A percentile compares a stretch with the other conserved stretches of the same genome.
These are phyloP conservation scores for Cydia amplana DNA, from an alignment of 1,140 invertebrate species.

Conservation along the genomic window DNA sequence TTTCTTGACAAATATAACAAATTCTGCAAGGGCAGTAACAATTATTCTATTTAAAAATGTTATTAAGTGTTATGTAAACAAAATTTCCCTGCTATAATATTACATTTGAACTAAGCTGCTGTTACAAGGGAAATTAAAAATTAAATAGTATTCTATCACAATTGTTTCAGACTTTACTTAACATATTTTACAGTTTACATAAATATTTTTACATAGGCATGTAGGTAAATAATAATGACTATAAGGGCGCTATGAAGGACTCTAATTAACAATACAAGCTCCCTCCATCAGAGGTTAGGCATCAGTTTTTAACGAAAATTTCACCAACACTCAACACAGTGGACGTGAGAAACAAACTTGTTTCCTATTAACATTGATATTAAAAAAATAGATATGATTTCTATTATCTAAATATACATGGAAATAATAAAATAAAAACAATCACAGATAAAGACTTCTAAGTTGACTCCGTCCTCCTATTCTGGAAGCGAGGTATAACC, in stretches of 20 bases:
- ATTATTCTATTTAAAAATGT: neutral
- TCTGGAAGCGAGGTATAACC: neutral
- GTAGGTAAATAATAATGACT: constrained; percentile 41
- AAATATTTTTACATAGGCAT: constrained; percentile 48
- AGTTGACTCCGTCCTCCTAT: neutral
- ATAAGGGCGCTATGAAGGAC: constrained; percentile 25
- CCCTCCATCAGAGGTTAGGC: constrained; percentile 39
- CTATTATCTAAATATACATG: constrained; percentile 27
- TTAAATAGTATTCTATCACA: constrained; percentile 52
- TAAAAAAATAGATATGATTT: constrained; percentile 25
- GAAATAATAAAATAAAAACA: constrained; percentile 30
- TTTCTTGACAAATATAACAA: neutral
- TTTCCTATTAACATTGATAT: constrained; percentile 16
- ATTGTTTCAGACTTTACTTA: constrained; percentile 63
- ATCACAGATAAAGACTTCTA: constrained; percentile 32
- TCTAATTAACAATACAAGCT: constrained; percentile 40
- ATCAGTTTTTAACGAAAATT: constrained; percentile 12
- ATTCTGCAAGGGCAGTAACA: neutral
- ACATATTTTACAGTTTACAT: constrained; percentile 42
- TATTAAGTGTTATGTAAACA: constrained; percentile 14
- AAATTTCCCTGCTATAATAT: neutral
- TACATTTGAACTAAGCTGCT: constrained; percentile 15
- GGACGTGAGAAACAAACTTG: neutral
- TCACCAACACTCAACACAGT: neutral
- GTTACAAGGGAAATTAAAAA: constrained; percentile 23